Base-by-base conservation (phyloP, 2,113 vertebrate genomes). In the Mesocricetus auratus region DNA sequence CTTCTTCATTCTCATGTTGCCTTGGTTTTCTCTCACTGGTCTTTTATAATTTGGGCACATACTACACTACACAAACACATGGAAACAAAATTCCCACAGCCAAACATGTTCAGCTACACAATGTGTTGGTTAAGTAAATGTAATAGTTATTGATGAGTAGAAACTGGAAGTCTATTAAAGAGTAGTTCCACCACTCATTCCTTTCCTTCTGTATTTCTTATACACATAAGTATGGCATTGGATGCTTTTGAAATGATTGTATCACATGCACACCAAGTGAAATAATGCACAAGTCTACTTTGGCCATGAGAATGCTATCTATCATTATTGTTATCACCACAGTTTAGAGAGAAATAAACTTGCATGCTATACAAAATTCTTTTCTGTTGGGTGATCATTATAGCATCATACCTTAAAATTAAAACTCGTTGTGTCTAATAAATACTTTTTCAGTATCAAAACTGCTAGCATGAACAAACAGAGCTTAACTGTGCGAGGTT, bases 121-220 rank as follows among this genome's bases (percentile, higher is more conserved):
- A 29, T 71, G 4, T 58, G n/a, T 29, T 87, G 24, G 17, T 0
- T 29, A 13, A 29, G 36, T 9, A 7, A 22, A 82, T 77, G 16
- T 56, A n/a, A 56, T n/a, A 42, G 1, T 33, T 50, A 68, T 13
- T 42, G 11, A 19, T 5, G 33, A 73, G 16, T 26, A 86, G 21
- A 81, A 26, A 69, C 22, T 69, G 58, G 17, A 94, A 17, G 7
- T 47, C 6, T n/a, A 6, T 15, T 78, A 29, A 77, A 31, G 9
- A 85, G 11, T 7, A 62, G 4, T 1, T 4, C 3, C 2, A 5
- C 7, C 11, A 53, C 21, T 0, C 3, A 45, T 81, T 69, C 1
- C 8, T 62, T 85, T 69, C 8, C 5, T 5, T 86, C 21, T 4
- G 8, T 17, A 58, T 74, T 83, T 22, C 19, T 86, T 60, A 8